Conservation (phyloP, 2,113 vertebrate genomes). For the Pseudorectes ferrugineus region DNA sequence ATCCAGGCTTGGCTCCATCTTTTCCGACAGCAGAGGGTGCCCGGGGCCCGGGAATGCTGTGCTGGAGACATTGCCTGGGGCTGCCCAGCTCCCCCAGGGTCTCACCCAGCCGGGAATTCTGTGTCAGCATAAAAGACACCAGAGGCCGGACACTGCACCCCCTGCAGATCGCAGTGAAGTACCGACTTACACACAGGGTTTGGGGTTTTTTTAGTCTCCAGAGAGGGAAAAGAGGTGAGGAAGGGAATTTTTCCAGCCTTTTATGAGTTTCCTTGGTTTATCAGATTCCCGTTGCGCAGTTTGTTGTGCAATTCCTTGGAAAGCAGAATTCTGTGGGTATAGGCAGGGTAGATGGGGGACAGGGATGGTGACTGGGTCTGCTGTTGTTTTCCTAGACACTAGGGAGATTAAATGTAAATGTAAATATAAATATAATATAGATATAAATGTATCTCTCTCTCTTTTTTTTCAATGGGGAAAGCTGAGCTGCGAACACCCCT, state of each 20-base stretch:
- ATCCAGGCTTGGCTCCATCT: not conserved
- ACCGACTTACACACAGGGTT: not conserved
- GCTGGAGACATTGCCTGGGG: not conserved
- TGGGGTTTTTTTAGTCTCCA: not conserved
- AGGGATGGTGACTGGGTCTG: not conserved
- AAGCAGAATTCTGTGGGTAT: not conserved
- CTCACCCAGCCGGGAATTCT: not conserved
- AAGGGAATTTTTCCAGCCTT: not conserved
- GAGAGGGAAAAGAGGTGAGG: not conserved
- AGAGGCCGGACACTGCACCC: not conserved
- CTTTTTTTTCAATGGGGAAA: not conserved
- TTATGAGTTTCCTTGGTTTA: not conserved
- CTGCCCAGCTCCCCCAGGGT: not conserved
- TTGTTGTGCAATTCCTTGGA: not conserved
- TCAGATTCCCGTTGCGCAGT: not conserved
- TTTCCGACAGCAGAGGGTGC: conserved; percentile 39
- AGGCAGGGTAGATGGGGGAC: not conserved
- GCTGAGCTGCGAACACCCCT: not conserved
- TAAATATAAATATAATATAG: not conserved
- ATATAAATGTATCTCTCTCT: not conserved
- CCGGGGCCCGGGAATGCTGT: not conserved
- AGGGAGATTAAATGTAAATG: not conserved
- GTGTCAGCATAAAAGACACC: not conserved
- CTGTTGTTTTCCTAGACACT: not conserved
- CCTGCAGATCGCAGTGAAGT: rapidly evolving